phyloP scores from a whole-genome alignment of 1,140 invertebrate genomes.

The Polypedilum pembai region DNA sequence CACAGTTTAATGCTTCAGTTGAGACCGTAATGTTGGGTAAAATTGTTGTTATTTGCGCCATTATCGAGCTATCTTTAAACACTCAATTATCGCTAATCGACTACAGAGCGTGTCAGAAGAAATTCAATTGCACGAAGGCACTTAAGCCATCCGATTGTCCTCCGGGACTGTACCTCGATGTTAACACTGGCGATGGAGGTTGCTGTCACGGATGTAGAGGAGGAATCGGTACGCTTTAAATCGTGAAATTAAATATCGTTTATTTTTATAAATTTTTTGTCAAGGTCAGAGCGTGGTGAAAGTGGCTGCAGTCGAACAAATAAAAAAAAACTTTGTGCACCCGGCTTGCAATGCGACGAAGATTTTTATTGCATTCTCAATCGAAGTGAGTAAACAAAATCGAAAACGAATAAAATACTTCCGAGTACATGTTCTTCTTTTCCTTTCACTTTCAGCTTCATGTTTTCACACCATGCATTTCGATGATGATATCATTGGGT shows the following conservation, averaged over 20 bases:
- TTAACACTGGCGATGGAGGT: conserved; percentile 36
- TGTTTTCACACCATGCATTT: conserved; percentile 34
- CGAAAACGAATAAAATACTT: background rate
- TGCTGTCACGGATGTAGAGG: conserved; percentile 44
- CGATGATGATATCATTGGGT: conserved; percentile 31
- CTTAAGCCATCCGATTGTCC: conserved; percentile 39
- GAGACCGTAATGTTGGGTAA: too few species aligned
- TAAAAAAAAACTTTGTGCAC: conserved; percentile 31
- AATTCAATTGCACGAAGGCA: conserved; percentile 43
- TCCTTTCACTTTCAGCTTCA: conserved; percentile 33
- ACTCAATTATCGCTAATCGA: background rate
- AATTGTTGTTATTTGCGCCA: too few species aligned
- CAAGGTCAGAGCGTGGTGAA: background rate
- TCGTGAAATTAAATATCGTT: background rate
- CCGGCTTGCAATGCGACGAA: conserved; percentile 32
- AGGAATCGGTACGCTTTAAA: conserved; percentile 29
- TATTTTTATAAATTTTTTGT: too few species aligned
- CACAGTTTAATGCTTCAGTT: too few species aligned
- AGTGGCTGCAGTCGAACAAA: conserved; percentile 17
- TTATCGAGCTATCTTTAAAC: too few species aligned
- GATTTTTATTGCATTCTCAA: conserved; percentile 32
- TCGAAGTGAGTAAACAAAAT: conserved; percentile 30
- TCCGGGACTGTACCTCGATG: conserved; percentile 35
- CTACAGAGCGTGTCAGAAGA: background rate
- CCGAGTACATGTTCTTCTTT: background rate